Base-by-base conservation (phyloP, 2,888 invertebrate species). In the Caenorhabditis macrosperma region DNA sequence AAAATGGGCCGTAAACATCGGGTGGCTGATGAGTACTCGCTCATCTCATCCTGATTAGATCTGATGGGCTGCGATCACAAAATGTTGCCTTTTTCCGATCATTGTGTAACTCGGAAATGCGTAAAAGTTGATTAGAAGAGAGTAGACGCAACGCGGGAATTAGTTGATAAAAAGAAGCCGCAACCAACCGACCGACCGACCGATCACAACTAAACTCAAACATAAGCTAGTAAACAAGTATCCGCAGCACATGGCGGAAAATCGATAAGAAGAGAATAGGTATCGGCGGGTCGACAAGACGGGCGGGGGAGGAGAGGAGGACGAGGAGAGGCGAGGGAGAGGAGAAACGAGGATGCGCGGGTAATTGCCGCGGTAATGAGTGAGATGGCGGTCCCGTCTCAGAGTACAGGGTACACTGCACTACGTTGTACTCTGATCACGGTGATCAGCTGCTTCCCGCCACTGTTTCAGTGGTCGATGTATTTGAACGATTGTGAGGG, bases 371-470 rank as follows among this genome's bases (percentile, higher is more conserved):
- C 57, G 55, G 57, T 60, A 71, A 61, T 54, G 54, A 68, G 50
- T 30, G 57, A 57, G 57, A 35, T 33, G 15, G 55, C 20, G 55
- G 28, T 20, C 55, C 35, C 38, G 3, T 54, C 41, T 17, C 22
- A 55, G 75, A 61, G 76, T 77, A 77, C 77, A 77, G 57, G 64
- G 77, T 77, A 77, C 77, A 69, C 69, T 44, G 24, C 69, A 69
- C 64, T 77, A 68, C 68, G 38, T 0, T 35, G 68, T 63, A 68
- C 77, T 59, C 41, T 72, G 57, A 44, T 26, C 60, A 35, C 35
- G 17, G 3, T 38, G 26, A 9, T 48, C 20, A 35, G 20, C 7
- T 12, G 35, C 38, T 57, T 55, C 10, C 41, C 12, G 28, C 38
- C 46, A 46, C 17, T 67, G 68, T 57, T 68, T 68, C 48, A 59